Evolutionary conservation across 2,113 vertebrate species (phyloP), one percentile per base, ranked within the genome.

Genomic region (Xyliphius kryptos): DNA sequence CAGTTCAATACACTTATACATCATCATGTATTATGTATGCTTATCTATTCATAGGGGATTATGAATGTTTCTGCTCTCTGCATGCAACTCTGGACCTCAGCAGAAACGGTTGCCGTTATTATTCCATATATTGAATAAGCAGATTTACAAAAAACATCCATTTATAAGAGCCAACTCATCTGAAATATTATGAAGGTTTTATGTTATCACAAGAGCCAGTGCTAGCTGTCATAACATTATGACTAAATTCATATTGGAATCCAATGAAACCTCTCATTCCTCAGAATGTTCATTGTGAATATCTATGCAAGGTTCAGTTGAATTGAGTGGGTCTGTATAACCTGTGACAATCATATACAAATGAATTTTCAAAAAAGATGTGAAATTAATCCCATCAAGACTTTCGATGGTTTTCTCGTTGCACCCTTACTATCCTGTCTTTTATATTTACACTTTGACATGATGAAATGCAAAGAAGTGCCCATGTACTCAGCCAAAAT

Each of bases 391-490:
- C 6, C 64, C 59, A 41, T 63, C 54, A 12, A 63, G 32, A 58
- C 40, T 66, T 10, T 6, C 14, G 46, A n/a, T 70, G 77, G 69
- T 44, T 74, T 69, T 59, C 41, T 66, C 54, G 43, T 68, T 72
- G 77, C 77, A 76, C 73, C 73, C 79, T 79, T 66, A 69, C 66
- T 65, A 52, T 37, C 67, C 63, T 22, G 57, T 50, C 66, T 77
- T 73, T 73, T 74, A 75, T 72, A 75, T 15, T 21, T 12, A 7
- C 7, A 12, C 22, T 43, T n/a, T 15, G n/a, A 36, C 22, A 47
- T 52, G 60, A 36, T 54, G 10, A 43, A 52, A 54, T 10, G 20
- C 40, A 37, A 11, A 37, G 9, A 47, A 46, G 41, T 2, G 14
- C 11, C 1, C 19, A 40, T 9, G 16, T 19, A 12, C 36, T 9